Base-by-base conservation (phyloP, 1,140 invertebrate genomes). In the Orius insidiosus region DNA sequence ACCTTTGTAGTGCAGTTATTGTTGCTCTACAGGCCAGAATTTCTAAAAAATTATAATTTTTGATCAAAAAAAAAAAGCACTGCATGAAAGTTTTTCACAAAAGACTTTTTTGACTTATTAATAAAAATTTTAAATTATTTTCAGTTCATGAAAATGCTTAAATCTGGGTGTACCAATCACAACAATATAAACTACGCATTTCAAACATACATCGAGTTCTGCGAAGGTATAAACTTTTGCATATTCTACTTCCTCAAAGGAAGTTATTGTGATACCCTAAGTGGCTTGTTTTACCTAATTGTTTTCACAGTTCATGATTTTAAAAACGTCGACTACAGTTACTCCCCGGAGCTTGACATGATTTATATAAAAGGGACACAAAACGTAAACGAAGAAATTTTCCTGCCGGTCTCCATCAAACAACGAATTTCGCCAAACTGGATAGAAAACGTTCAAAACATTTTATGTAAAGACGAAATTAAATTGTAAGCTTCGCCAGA, bases 101-200 rank as follows among this genome's bases (percentile, higher is more conserved):
- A n/a, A n/a, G n/a, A n/a, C n/a, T n/a, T n/a, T n/a, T n/a, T n/a
- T n/a, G n/a, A n/a, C n/a, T n/a, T n/a, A n/a, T n/a, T n/a, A n/a
- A 32, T 48, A 42, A 36, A 47, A 24, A 45, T 41, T 45, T 47
- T 46, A 16, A n/a, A 55, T 48, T 70, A 1, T 24, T 68, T 58
- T 43, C 46, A 68, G 66, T 64, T 59, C 48, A 62, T 60, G 47
- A 54, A 63, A 31, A 60, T 68, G 44, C 57, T 57, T 37, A 56
- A 63, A 42, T 49, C 66, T 19, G 64, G 64, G 1, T 66, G 63
- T 31, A 59, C 48, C n/a, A 60, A 67, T 51, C 59, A 61, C 49
- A 34, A 56, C 14, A 62, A 61, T 53, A 61, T 65, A 24, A 56
- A 56, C 9, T 62, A 59, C 19, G 52, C 54, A 15, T 55, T 55